A percentile compares a stretch with the other conserved stretches of the same genome.
Conservation (phyloP, 1,140 invertebrate genomes). For the Monochamus saltuarius region DNA sequence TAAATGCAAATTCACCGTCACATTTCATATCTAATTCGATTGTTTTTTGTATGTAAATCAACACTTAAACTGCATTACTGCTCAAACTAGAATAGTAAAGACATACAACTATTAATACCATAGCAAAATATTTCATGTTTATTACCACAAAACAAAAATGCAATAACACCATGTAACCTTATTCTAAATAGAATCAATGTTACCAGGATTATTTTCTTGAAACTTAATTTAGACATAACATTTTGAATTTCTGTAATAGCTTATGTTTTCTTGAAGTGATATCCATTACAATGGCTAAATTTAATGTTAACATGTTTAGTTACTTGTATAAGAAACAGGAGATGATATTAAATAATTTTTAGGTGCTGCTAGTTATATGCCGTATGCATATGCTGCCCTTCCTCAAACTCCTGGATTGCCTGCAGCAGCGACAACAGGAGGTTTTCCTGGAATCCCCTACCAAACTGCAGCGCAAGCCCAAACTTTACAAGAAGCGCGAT, state of each 20-base stretch:
- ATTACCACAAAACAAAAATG: no score
- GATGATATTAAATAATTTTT: constrained; percentile 18
- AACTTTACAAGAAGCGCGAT: constrained; percentile 58
- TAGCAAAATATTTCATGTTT: no score
- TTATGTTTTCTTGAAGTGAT: neutral
- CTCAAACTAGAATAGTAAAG: no score
- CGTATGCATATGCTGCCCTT: constrained; percentile 66
- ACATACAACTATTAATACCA: no score
- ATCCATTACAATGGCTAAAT: neutral
- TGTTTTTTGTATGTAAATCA: no score
- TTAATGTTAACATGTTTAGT: neutral
- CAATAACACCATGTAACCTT: no score
- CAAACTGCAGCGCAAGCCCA: constrained; percentile 57
- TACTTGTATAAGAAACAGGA: neutral
- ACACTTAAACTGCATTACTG: no score
- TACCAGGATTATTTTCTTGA: no score
- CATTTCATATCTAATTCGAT: no score
- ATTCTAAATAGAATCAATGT: no score
- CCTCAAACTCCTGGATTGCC: constrained; percentile 61
- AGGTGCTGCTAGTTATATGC: constrained; percentile 67
- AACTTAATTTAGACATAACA: neutral
- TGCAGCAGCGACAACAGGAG: constrained; percentile 53
- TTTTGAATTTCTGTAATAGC: neutral
- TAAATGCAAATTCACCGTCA: no score
- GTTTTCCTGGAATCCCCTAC: constrained; percentile 64